These are phyloP conservation scores for Nibea coibor DNA, from an alignment of 2,113 vertebrate species.

Conservation along the genomic window DNA sequence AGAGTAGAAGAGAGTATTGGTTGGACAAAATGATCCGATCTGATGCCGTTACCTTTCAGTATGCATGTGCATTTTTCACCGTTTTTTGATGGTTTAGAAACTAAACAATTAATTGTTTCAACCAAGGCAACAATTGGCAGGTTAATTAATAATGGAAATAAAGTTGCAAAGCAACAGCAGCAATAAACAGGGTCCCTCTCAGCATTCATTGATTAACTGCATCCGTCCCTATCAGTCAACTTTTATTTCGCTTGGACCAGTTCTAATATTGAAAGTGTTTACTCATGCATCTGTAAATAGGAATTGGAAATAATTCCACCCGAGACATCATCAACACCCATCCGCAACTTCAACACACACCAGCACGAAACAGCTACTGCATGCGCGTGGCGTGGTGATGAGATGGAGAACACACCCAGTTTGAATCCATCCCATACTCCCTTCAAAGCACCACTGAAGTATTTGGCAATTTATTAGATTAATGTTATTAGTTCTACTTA, in stretches of 20 bases:
- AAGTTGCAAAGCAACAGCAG: background rate
- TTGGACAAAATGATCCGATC: background rate
- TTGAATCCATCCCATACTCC: slow-evolving; percentile 29
- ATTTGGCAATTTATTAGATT: slow-evolving; percentile 74
- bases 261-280: background rate
- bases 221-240: no score
- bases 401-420: slow-evolving; percentile 35
- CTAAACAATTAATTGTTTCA: no score
- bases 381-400: slow-evolving; percentile 18
- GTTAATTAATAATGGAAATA: no score
- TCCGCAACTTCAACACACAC: background rate
- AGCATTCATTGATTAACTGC: no score
- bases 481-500: slow-evolving; percentile 80
- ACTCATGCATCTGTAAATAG: background rate
- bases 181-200: background rate
- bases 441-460: slow-evolving; percentile 57
- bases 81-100: background rate
- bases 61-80: background rate
- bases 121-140: no score
- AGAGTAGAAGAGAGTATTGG: no score
- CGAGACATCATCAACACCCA: background rate
- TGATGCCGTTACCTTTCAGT: background rate
- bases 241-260: background rate
- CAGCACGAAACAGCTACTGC: background rate
- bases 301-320: background rate